Evolutionary conservation across 2,113 vertebrate species (phyloP), one percentile per base, ranked within the genome.

Genomic region (Ceyx melanurus): DNA sequence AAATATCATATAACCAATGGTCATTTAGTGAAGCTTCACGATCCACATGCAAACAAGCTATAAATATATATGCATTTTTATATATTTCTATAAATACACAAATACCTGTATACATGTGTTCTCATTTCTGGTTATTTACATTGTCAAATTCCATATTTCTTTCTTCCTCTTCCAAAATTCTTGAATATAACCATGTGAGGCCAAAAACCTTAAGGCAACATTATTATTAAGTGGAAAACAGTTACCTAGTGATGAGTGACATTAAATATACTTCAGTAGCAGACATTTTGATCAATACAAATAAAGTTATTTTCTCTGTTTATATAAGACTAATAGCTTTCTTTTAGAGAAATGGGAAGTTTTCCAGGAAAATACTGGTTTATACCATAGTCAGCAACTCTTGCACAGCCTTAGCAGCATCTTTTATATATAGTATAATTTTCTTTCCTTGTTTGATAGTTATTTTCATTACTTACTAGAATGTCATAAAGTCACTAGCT

Each of bases 391-490:
- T 94, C 84, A 60, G 65, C 87, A 73, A 42, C 35, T 92, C 46
- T 68, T 66, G 31, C 62, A 33, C 51, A 93, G 58, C 28, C 73
- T 93, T 97, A 85, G 50, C 58, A 92, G 67, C 28, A 45, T 86
- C 74, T 92, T 94, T 92, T 93, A 83, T 64, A 90, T 82, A 71
- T 83, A 88, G 50, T 53, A 89, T 89, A 67, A 86, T 85, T 78
- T 92, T 50, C 57, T 85, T 92, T 81, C 71, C 35, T 74, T 91
- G 54, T 86, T 96, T 92, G 89, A 84, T 91, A 46, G 57, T 14
- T 92, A 67, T 90, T 94, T 95, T 92, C 57, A 91, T 96, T 96
- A 96, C 85, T 89, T 93, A 92, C 89, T 95, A 84, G 28, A 77
- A 89, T 70, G 53, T 68, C 40, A 3, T 86, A 86, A 95, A 86